Evolutionary conservation across 2,888 invertebrate genomes (phyloP), one percentile per base, ranked within the genome.

Genomic region (Drosophila bunnanda): DNA sequence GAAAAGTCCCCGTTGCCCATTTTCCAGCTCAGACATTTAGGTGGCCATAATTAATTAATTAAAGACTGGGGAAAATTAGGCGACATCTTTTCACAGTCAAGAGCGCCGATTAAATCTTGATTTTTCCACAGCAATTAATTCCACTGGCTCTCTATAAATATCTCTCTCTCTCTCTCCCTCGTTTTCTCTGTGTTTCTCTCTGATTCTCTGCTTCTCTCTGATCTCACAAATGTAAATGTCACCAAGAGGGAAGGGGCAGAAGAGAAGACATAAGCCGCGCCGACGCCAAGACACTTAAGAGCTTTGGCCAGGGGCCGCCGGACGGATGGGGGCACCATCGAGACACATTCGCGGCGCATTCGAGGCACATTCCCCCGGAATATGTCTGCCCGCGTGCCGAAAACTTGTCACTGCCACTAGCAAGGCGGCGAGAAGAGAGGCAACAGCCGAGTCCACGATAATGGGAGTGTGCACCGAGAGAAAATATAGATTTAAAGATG

Each of bases 301-400:
- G 90, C 89, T 90, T 90, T 89, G 79, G 54, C 56, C 70, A 74
- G 70, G 64, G 52, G 66, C 61, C 75, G 60, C 68, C 41, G 46
- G 57, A 53, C 52, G 34, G 53, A 57, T 34, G 50, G 64, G 54
- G 43, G 59, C 39, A 58, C 22, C 50, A 69, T 68, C 46, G 17
- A 50, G 61, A 39, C 57, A 53, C 50, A 52, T 52, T 52, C 48
- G 54, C 52, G 53, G 62, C 70, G 58, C 50, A 70, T 69, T 70
- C 71, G 71, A 52, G 71, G 52, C 76, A 67, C 69, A 81, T 84
- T 84, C 62, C 75, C 58, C 70, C 78, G 79, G 85, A 90, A 90
- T 90, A 88, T 84, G 91, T 89, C 78, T 88, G 87, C 85, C 90
- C 91, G 90, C 90, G 91, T 90, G 90, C 90, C 91, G 90, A 90